A percentile compares a stretch with the other conserved stretches of the same genome.
Evolutionary conservation across 1,140 invertebrate genomes (phyloP).

Genomic region (Sycophila sp.): DNA sequence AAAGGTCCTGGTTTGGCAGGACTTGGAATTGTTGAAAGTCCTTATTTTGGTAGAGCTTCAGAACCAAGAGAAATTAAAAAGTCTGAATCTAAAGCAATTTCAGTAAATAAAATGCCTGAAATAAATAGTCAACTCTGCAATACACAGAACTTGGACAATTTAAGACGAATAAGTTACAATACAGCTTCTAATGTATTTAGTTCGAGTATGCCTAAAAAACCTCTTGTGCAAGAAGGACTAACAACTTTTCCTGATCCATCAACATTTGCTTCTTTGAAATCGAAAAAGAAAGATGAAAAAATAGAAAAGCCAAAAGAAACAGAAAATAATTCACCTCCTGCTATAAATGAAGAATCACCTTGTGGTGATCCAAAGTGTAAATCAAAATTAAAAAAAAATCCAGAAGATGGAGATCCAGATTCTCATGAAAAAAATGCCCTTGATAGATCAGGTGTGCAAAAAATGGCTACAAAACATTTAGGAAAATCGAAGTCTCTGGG

Average conservation of each 20-base stretch:
- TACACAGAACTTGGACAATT: not conserved
- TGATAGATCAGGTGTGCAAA: not conserved
- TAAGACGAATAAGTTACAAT: not conserved
- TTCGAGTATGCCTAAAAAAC: not conserved
- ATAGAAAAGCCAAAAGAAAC: conserved; percentile 42
- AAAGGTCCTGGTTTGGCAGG: conserved; percentile 52
- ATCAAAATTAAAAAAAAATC: conserved; percentile 44
- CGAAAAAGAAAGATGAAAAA: conserved; percentile 46
- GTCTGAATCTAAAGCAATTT: not conserved
- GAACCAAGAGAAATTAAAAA: conserved; percentile 6
- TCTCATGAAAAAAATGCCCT: not conserved
- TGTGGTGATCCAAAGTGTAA: conserved; percentile 54
- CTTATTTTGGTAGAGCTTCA: conserved; percentile 45
- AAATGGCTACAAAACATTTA: not conserved
- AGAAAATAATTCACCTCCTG: not conserved
- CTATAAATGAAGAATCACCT: conserved; percentile 38
- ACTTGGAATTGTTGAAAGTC: conserved; percentile 55
- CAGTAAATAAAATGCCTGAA: not conserved
- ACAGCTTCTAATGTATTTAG: not conserved
- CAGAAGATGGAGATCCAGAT: not conserved
- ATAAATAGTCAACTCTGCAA: not conserved
- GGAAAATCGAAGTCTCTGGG: not conserved
- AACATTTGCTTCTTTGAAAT: not conserved
- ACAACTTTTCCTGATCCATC: conserved; percentile 36
- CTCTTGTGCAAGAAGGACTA: conserved; percentile 46